Percentiles rank a stretch among this genome's conserved stretches.
Evolutionary conservation across 1,140 invertebrate species (phyloP).

Genomic region (Heliconius nattereri): DNA sequence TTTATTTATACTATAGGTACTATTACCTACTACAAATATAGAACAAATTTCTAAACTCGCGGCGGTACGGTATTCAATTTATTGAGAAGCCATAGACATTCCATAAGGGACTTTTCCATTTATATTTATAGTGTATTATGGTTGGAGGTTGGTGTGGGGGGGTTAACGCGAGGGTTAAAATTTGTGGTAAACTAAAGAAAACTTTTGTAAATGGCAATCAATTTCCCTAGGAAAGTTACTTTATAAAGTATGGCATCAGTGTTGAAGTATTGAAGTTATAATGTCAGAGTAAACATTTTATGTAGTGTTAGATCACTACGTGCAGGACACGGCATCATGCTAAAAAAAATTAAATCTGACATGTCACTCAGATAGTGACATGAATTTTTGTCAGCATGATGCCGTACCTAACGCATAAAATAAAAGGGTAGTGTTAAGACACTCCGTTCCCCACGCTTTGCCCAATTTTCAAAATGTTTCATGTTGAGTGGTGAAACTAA

Average conservation of each 20-base stretch:
- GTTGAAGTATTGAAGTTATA: not conserved
- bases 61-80: not conserved
- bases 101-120: conserved; percentile 3
- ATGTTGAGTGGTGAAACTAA: no score
- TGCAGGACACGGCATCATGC: no score
- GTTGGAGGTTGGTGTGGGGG: not conserved
- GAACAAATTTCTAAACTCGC: not conserved
- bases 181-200: not conserved
- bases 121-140: conserved; percentile 12
- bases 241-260: not conserved
- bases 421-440: no score
- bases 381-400: no score
- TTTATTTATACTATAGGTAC: no score
- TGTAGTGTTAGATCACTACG: no score
- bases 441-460: no score
- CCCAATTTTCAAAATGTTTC: no score
- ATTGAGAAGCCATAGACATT: conserved; percentile 9
- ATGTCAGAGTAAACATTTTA: not conserved
- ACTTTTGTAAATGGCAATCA: conserved; percentile 2
- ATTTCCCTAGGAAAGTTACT: not conserved
- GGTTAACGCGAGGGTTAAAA: conserved; percentile 1
- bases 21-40: no score
- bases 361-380: no score
- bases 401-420: no score
- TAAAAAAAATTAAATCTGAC: no score